These are phyloP conservation scores for Drosophila kanekoi DNA, from an alignment of 2,888 invertebrate species.

Conservation along the genomic window DNA sequence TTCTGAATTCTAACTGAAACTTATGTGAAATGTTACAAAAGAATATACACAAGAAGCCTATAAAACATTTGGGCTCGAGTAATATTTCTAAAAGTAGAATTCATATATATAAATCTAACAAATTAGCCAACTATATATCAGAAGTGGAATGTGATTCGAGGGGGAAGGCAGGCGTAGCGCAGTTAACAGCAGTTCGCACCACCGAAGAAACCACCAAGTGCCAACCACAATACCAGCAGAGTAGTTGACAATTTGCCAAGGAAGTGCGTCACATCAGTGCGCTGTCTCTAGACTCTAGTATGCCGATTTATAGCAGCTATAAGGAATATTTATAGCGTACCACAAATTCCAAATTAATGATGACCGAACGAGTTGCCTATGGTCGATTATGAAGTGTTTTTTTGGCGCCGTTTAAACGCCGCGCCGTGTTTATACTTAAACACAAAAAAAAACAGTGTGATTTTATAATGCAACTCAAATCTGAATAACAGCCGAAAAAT, in stretches of 20 bases:
- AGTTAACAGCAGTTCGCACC: conserved; percentile 20
- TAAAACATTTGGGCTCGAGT: background rate
- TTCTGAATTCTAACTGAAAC: background rate
- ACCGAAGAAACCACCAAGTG: conserved; percentile 2
- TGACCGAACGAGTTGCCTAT: conserved; percentile 35
- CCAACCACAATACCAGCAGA: conserved; percentile 8
- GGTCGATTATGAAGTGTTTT: conserved; percentile 48
- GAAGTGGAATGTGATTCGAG: background rate
- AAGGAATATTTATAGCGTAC: conserved; percentile 58
- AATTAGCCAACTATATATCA: background rate
- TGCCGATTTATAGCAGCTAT: conserved; percentile 60
- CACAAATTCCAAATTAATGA: conserved; percentile 48
- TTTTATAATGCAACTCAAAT: conserved; percentile 65
- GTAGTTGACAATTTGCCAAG: conserved; percentile 31
- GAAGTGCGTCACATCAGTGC: conserved; percentile 37
- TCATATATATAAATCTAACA: background rate
- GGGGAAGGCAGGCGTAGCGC: background rate
- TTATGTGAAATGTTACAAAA: background rate
- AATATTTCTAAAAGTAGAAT: conserved; percentile 1
- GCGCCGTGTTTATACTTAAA: conserved; percentile 38
- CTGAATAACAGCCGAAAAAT: conserved; percentile 26
- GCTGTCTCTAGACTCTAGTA: conserved; percentile 23
- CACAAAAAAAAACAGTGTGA: conserved; percentile 32
- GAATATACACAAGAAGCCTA: too few species aligned
- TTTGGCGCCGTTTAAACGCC: conserved; percentile 74